Evolutionary conservation across 2,888 invertebrate species (phyloP).

Genomic region (Pristionchus arcanus): DNA sequence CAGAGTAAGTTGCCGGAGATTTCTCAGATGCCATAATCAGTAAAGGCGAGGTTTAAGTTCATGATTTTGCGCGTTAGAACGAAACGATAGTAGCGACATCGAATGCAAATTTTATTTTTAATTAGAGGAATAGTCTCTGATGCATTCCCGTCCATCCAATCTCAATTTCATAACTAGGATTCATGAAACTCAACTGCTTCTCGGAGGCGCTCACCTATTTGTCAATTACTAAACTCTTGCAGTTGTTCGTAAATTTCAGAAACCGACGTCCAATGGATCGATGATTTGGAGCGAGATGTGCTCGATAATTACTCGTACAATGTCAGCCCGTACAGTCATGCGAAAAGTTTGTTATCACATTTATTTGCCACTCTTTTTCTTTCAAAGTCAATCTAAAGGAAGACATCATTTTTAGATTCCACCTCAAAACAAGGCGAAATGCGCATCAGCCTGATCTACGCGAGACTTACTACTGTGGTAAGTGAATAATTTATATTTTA

Average conservation of each 20-base stretch:
- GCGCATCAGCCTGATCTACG: not conserved
- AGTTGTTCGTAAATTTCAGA: not conserved
- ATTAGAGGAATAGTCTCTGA: too few species aligned
- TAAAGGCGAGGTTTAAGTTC: too few species aligned
- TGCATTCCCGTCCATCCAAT: too few species aligned
- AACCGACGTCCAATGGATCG: constrained; percentile 12
- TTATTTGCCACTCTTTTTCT: not conserved
- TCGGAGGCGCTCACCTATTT: too few species aligned
- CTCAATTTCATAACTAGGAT: too few species aligned
- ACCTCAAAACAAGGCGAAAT: not conserved
- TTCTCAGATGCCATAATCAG: too few species aligned
- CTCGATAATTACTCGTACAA: constrained; percentile 11
- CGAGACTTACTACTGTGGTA: constrained; percentile 3
- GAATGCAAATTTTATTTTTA: too few species aligned
- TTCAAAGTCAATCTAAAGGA: not conserved
- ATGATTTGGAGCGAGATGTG: not conserved
- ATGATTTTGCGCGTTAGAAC: too few species aligned
- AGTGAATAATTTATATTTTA: not conserved
- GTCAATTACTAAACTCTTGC: too few species aligned
- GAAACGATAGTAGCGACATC: too few species aligned
- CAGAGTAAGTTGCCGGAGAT: not conserved
- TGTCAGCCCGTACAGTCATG: constrained; percentile 32
- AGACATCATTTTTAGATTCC: not conserved
- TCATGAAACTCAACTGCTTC: too few species aligned
- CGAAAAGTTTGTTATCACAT: not conserved